A percentile compares a stretch with the other conserved stretches of the same genome.
Evolutionary conservation across 2,888 invertebrate species (phyloP).

Genomic region (Peribatodes rhomboidaria): DNA sequence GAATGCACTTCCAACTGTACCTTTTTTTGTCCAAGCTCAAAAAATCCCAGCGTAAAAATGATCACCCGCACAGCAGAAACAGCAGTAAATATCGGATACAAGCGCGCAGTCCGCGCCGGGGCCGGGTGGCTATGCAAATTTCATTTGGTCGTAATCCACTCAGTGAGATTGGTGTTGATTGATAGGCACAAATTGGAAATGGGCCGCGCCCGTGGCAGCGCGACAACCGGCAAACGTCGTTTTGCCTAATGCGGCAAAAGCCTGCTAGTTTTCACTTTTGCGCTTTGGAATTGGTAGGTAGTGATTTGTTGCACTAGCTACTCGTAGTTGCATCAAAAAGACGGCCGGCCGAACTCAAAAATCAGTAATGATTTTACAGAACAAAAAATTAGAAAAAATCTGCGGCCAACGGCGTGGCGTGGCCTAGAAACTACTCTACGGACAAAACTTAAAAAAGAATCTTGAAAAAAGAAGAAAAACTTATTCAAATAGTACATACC

Average conservation of each 20-base stretch:
- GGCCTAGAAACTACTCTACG: no score
- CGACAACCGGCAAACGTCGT: slow-evolving; percentile 54
- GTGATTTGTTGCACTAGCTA: neutral
- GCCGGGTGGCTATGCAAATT: slow-evolving; percentile 88
- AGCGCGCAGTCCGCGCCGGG: slow-evolving; percentile 55
- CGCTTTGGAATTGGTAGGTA: neutral
- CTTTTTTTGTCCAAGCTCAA: neutral
- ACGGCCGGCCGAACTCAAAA: no score
- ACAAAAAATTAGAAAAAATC: no score
- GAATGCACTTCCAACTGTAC: no score
- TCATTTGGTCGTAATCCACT: slow-evolving; percentile 90
- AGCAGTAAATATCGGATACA: slow-evolving; percentile 70
- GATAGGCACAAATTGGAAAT: slow-evolving; percentile 91
- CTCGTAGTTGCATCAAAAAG: no score
- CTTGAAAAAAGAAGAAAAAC: no score
- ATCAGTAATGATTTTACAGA: no score
- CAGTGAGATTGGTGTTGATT: slow-evolving; percentile 90
- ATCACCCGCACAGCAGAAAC: slow-evolving; percentile 44
- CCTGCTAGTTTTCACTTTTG: slow-evolving; percentile 24
- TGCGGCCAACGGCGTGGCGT: no score
- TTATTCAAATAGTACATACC: no score
- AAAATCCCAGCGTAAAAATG: slow-evolving; percentile 29
- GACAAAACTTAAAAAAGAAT: no score
- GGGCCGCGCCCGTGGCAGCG: slow-evolving; percentile 67
- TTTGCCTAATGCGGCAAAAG: slow-evolving; percentile 52